Evolutionary conservation across 2,113 vertebrate species (phyloP), one percentile per base, ranked within the genome.

Genomic region (Phrynosoma blainvillii): DNA sequence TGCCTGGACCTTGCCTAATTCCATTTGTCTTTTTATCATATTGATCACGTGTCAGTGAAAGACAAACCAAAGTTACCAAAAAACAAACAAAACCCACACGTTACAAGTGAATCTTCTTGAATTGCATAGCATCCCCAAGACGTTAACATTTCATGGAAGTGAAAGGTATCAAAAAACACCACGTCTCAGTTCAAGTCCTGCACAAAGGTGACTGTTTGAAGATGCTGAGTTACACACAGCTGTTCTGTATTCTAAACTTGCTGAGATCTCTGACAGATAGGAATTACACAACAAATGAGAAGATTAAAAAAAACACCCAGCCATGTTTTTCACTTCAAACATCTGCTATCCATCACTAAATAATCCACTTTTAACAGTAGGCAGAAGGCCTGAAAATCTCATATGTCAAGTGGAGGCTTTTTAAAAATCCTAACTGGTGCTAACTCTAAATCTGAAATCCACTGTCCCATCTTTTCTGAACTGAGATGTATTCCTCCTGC

Each of bases 321-420:
- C 27, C 4, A 54, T 62, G 0, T 59, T 90, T 88, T 79, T 42
- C n/a, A 62, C 90, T 85, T 81, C 88, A 79, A 86, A 66, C 88
- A 87, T 88, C 86, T 91, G 89, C 88, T 59, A 66, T 82, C 81
- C 59, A 25, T 91, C 91, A 87, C 40, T 86, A 20, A 87, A 79
- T 79, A 89, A 90, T 88, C 82, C 90, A 8, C 13, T 90, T 76
- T 59, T 91, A 74, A 81, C 59, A 84, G 80, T 56, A 86, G 70
- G 4, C 68, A 76, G 76, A 89, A 92, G 84, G 86, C 6, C 86
- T 66, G 91, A 20, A 90, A 77, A 93, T 90, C 84, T 56, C 79
- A 47, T 6, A 80, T 82, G 27, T 13, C 66, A 87, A 85, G 71
- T 74, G 84, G 30, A 32, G 21, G 52, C 18, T n/a, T 59, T 56